A percentile compares a stretch with the other conserved stretches of the same genome.
These are phyloP conservation scores for Actinemys pallida DNA, from an alignment of 2,113 vertebrate genomes.

Conservation along the genomic window DNA sequence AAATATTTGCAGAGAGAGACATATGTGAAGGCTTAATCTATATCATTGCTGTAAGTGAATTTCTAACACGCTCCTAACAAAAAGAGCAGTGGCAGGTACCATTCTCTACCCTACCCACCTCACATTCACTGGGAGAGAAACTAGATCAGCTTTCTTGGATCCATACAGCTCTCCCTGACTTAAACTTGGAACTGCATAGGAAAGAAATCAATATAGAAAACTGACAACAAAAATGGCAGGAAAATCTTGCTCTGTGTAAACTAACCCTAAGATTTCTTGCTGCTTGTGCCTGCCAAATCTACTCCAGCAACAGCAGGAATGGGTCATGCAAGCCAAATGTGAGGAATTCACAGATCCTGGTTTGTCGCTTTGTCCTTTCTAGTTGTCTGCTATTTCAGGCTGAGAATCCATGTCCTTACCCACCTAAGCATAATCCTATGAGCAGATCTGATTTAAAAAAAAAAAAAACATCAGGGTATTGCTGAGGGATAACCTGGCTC, in stretches of 20 bases:
- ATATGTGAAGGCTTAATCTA: conserved; percentile 2
- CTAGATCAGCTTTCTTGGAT: conserved; percentile 21
- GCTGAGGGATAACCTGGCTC: neutral
- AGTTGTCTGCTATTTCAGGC: neutral
- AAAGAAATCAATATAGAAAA: conserved; percentile 43
- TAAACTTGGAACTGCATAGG: conserved; percentile 31
- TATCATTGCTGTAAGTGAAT: neutral
- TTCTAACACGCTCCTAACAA: conserved; percentile 46
- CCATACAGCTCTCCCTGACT: neutral
- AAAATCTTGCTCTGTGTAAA: conserved; percentile 34
- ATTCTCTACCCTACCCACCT: neutral
- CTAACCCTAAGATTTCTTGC: neutral
- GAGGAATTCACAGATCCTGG: conserved; percentile 19
- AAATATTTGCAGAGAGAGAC: conserved; percentile 64
- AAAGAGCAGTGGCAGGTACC: neutral
- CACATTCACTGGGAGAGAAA: conserved; percentile 46
- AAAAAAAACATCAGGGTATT: neutral
- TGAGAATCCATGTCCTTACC: conserved; percentile 53
- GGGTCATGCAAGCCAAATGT: conserved; percentile 19
- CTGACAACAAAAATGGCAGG: conserved; percentile 56
- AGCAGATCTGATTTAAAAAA: conserved; percentile 5
- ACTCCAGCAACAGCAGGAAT: conserved; percentile 48
- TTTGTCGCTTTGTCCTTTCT: conserved; percentile 32
- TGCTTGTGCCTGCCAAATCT: conserved; percentile 49
- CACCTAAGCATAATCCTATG: neutral